Evolutionary conservation across 2,888 invertebrate species (phyloP), one percentile per base, ranked within the genome.

Genomic region (Perdita meconis): DNA sequence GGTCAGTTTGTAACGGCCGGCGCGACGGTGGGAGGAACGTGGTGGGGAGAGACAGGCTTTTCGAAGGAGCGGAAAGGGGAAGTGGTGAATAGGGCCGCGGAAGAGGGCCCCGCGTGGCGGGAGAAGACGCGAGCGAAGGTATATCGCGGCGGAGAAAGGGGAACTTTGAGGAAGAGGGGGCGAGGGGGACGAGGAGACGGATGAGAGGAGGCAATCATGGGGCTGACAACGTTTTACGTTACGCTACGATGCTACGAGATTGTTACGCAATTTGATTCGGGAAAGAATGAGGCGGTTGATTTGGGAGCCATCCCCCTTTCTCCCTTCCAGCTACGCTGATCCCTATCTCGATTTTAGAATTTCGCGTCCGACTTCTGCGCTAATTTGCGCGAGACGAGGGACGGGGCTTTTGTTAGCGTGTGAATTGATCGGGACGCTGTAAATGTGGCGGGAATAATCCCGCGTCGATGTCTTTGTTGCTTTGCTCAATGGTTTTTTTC

Each of bases 141-240:
- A 60, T 51, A 50, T 60, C 10, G 56, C 51, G 38, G 38, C 42
- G 42, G 44, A 34, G 30, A 30, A 34, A 19, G 66, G 64, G 56
- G 61, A 61, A n/a, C n/a, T n/a, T n/a, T 67, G 42, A 68, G 42
- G 72, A 64, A 65, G 65, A 53, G 63, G 56, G 34, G 71, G 47
- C 10, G 13, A 22, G 70, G 63, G 73, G 78, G 67, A 63, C 47
- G 50, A 34, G 51, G 57, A 63, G 73, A 63, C 68, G 80, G 59
- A 63, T 76, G 75, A 71, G 80, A 57, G 76, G 73, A 75, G 68
- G 72, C 78, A 64, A 65, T 85, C 84, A 86, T 82, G 87, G 77
- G 81, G 83, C 82, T 68, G 74, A 78, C 84, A 83, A 85, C 78
- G 84, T 87, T 89, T 89, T 89, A 89, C 88, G 89, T 84, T 88